Conservation (phyloP, 2,113 vertebrate species). For the Otocyon megalotis region DNA sequence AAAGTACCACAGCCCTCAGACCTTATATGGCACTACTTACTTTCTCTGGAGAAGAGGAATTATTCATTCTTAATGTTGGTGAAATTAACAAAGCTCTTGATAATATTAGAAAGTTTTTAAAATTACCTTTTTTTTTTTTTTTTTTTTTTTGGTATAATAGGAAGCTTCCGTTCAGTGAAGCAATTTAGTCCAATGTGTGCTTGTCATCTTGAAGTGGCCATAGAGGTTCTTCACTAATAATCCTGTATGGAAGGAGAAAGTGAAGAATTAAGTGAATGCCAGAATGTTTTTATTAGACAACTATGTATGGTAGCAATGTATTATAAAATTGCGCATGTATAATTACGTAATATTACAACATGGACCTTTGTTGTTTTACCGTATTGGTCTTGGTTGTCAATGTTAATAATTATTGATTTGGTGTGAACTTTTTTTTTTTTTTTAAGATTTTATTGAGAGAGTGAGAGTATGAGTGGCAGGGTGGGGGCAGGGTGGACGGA, state of each 20-base stretch:
- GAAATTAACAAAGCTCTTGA: neutral
- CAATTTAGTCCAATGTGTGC: neutral
- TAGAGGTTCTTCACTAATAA: neutral
- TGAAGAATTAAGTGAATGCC: neutral
- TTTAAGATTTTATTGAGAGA: neutral
- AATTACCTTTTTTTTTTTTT: conserved; percentile 45
- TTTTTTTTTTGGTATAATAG: neutral
- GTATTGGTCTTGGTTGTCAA: neutral
- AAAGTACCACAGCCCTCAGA: neutral
- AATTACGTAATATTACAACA: neutral
- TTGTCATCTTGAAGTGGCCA: conserved; percentile 17
- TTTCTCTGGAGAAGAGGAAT: neutral
- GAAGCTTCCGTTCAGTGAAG: neutral
- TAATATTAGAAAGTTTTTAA: neutral
- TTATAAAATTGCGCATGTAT: neutral
- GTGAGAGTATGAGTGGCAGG: neutral
- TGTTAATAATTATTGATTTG: neutral
- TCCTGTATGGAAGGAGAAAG: conserved; percentile 27
- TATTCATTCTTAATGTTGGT: neutral
- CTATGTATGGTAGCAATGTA: neutral
- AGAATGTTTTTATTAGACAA: neutral
- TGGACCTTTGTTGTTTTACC: neutral
- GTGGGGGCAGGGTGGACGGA: neutral
- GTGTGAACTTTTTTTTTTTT: neutral
- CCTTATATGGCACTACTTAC: neutral